Conservation (phyloP, 30 jellyfish, hydroid and myxozoan genomes). For the Morbakka virulenta region DNA sequence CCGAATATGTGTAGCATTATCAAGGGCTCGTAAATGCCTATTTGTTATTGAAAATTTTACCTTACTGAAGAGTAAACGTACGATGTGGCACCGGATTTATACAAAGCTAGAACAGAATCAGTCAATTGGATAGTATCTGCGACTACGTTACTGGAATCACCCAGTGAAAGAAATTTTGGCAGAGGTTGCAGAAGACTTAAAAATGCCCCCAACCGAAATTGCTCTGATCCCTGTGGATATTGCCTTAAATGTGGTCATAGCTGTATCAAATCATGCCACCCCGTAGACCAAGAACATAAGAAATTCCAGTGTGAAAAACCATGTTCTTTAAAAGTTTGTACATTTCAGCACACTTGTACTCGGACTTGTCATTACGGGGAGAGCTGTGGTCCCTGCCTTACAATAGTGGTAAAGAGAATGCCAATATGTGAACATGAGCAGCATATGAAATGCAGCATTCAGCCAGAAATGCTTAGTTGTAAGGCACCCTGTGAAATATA, state of each 20-base stretch:
- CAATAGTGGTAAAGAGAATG: conserved; percentile 26
- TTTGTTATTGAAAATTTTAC: conserved; percentile 79
- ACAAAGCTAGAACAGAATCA: conserved; percentile 19
- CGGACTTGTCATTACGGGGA: conserved; percentile 47
- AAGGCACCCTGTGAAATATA: too few species aligned
- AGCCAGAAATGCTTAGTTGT: conserved; percentile 11
- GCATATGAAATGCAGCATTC: conserved; percentile 19
- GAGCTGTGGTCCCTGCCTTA: conserved; percentile 63
- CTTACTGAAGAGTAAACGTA: conserved; percentile 42
- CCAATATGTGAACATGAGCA: conserved; percentile 60
- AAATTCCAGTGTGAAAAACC: conserved; percentile 28
- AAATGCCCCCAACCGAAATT: conserved; percentile 85
- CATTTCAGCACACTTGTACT: conserved; percentile 20
- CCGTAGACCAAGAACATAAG: conserved; percentile 49
- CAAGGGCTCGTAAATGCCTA: conserved; percentile 85
- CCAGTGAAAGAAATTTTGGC: conserved; percentile 41
- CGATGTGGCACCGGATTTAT: conserved; percentile 53
- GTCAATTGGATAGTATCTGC: conserved; percentile 19
- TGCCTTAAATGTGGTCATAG: conserved; percentile 62
- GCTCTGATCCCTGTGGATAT: conserved; percentile 49
- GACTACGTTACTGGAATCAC: conserved; percentile 59
- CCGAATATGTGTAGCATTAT: conserved; percentile 76
- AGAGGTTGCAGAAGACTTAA: conserved; percentile 21
- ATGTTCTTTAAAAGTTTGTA: conserved; percentile 42
- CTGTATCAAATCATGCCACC: conserved; percentile 70